Percentiles rank a stretch among this genome's conserved stretches.
Conservation (phyloP, 2,888 invertebrate species). For the Galerucella calmariensis region DNA sequence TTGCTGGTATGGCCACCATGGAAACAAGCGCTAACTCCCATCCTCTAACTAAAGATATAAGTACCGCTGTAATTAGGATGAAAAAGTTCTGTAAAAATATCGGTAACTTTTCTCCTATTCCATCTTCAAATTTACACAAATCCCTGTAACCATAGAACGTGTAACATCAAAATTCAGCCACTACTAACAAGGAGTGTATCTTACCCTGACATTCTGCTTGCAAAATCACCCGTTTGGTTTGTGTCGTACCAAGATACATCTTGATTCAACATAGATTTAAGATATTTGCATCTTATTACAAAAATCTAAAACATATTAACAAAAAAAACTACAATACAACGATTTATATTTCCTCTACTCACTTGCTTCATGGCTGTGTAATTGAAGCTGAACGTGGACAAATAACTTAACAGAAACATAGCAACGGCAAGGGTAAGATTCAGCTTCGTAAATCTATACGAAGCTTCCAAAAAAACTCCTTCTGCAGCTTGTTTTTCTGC, state of each 20-base stretch:
- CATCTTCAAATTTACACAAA: constrained; percentile 81
- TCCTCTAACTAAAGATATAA: constrained; percentile 82
- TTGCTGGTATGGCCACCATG: constrained; percentile 79
- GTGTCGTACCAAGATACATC: constrained; percentile 81
- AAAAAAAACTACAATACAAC: too few species aligned
- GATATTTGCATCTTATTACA: constrained; percentile 73
- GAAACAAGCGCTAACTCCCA: constrained; percentile 86
- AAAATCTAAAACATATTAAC: constrained; percentile 66
- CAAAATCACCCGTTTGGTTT: constrained; percentile 78
- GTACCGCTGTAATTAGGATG: constrained; percentile 76
- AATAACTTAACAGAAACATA: constrained; percentile 73
- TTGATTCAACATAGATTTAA: constrained; percentile 76
- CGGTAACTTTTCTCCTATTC: constrained; percentile 84
- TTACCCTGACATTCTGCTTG: constrained; percentile 81
- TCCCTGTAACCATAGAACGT: constrained; percentile 66
- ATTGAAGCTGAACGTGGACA: constrained; percentile 76
- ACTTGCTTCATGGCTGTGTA: constrained; percentile 78
- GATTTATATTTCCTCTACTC: constrained; percentile 31
- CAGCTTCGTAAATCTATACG: constrained; percentile 60
- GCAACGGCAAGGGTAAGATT: constrained; percentile 71
- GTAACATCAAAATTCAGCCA: background rate
- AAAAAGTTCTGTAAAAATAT: constrained; percentile 74
- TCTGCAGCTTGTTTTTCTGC: constrained; percentile 54
- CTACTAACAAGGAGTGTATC: constrained; percentile 44
- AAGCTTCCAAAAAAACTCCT: constrained; percentile 63